A percentile compares a stretch with the other conserved stretches of the same genome.
Conservation (phyloP, 2,888 invertebrate species). For the Pachliopta kotzebuea region DNA sequence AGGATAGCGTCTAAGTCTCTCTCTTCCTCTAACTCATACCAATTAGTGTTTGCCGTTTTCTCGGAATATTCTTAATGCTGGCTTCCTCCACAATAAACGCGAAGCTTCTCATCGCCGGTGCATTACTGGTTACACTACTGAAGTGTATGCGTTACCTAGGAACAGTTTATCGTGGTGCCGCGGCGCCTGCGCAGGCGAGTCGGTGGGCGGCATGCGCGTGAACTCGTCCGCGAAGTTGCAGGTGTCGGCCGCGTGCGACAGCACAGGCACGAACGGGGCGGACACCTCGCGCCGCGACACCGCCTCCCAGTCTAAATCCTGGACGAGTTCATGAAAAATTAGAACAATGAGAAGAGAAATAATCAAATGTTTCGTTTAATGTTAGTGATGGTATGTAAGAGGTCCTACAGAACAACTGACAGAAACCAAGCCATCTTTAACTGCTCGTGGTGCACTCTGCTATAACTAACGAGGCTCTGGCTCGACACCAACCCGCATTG, state of each 20-base stretch:
- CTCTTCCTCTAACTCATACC: too few species aligned
- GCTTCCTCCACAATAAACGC: too few species aligned
- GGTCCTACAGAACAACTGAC: too few species aligned
- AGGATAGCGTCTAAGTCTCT: too few species aligned
- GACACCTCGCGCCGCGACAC: slow-evolving; percentile 87
- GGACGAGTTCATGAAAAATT: slow-evolving; percentile 28
- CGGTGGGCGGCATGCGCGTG: slow-evolving; percentile 93
- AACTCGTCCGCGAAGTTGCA: slow-evolving; percentile 99
- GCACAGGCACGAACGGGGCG: slow-evolving; percentile 95
- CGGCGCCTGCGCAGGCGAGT: slow-evolving; percentile 94
- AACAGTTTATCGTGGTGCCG: slow-evolving; percentile 92
- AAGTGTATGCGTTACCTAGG: slow-evolving; percentile 78
- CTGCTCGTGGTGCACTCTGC: too few species aligned
- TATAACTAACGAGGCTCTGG: too few species aligned
- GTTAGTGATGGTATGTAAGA: background rate
- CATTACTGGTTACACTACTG: background rate
- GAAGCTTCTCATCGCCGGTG: too few species aligned
- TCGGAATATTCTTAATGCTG: too few species aligned
- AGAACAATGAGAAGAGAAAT: background rate
- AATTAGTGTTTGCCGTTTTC: background rate
- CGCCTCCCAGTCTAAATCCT: slow-evolving; percentile 90
- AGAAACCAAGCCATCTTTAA: too few species aligned
- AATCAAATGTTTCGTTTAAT: background rate
- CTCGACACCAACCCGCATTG: too few species aligned
- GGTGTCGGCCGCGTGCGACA: slow-evolving; percentile 93